A percentile compares a stretch with the other conserved stretches of the same genome.
phyloP scores from a whole-genome alignment of 2,797 vertebrate genomes.

The Phrynocephalus forsythii region DNA sequence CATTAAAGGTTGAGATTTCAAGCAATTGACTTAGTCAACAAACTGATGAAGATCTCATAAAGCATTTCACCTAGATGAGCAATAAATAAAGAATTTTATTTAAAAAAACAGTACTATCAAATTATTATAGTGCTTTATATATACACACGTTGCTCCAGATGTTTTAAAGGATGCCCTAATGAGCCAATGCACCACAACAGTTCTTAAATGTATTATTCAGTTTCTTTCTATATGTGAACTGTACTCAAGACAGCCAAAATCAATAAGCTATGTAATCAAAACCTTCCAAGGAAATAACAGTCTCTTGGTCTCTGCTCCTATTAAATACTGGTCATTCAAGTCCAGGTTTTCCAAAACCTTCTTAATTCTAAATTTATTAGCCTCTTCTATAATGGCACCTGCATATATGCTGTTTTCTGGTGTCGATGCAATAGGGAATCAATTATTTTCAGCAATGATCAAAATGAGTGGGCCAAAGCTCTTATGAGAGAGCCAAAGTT shows the following conservation, averaged over 20 bases:
- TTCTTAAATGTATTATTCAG: constrained; percentile 79
- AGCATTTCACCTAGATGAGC: constrained; percentile 82
- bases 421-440: constrained; percentile 52
- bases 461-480: constrained; percentile 44
- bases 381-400: constrained; percentile 63
- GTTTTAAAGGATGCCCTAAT: constrained; percentile 65
- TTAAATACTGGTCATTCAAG: constrained; percentile 73
- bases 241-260: constrained; percentile 78
- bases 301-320: constrained; percentile 69
- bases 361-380: constrained; percentile 66
- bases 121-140: constrained; percentile 83
- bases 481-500: background rate
- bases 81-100: constrained; percentile 61
- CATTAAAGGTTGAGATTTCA: constrained; percentile 80
- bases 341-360: constrained; percentile 66
- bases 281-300: constrained; percentile 76
- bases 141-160: constrained; percentile 81
- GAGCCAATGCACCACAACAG: constrained; percentile 74
- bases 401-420: constrained; percentile 56
- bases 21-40: constrained; percentile 78
- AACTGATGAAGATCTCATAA: constrained; percentile 80
- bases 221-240: constrained; percentile 73
- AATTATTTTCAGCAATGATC: constrained; percentile 50
- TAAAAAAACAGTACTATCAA: constrained; percentile 77
- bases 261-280: constrained; percentile 83